phyloP scores from a whole-genome alignment of 2,113 vertebrate genomes.

The Pongo pygmaeus region DNA sequence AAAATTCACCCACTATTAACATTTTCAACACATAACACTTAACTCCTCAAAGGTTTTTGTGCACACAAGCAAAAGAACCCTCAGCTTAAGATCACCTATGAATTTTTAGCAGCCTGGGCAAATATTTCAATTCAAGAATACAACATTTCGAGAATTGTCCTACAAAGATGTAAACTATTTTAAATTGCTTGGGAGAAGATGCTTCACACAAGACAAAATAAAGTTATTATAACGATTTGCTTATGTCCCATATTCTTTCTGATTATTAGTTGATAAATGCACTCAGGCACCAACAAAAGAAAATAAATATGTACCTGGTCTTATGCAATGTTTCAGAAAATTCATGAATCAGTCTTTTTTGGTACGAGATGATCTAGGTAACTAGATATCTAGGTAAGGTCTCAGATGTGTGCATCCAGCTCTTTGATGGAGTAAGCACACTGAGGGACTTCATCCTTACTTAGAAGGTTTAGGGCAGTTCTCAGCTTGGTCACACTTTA shows the following conservation, averaged over 20 bases:
- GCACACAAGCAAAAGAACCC: constrained; percentile 46
- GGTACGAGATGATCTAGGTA: constrained; percentile 1
- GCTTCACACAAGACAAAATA: constrained; percentile 26
- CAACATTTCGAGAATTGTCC: constrained; percentile 39
- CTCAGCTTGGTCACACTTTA: not conserved
- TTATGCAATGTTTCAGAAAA: constrained; percentile 42
- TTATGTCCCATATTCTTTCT: not conserved
- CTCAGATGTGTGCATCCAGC: not conserved
- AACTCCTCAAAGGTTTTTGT: constrained; percentile 57
- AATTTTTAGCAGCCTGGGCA: constrained; percentile 64
- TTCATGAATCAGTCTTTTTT: constrained; percentile 51
- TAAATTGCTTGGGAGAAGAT: constrained; percentile 51
- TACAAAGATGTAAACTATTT: constrained; percentile 62
- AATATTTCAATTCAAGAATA: constrained; percentile 61
- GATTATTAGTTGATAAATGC: constrained; percentile 44
- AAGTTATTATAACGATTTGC: constrained; percentile 50
- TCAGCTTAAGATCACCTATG: constrained; percentile 59
- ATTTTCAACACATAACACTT: constrained; percentile 62
- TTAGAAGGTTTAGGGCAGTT: not conserved
- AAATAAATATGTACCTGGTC: constrained; percentile 5
- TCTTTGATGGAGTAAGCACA: not conserved
- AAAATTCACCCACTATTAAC: constrained; percentile 41
- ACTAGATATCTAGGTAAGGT: not conserved
- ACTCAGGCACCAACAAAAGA: constrained; percentile 10
- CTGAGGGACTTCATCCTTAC: not conserved